Evolutionary conservation across 2,888 invertebrate genomes (phyloP).

Genomic region (Leptura quadrifasciata): DNA sequence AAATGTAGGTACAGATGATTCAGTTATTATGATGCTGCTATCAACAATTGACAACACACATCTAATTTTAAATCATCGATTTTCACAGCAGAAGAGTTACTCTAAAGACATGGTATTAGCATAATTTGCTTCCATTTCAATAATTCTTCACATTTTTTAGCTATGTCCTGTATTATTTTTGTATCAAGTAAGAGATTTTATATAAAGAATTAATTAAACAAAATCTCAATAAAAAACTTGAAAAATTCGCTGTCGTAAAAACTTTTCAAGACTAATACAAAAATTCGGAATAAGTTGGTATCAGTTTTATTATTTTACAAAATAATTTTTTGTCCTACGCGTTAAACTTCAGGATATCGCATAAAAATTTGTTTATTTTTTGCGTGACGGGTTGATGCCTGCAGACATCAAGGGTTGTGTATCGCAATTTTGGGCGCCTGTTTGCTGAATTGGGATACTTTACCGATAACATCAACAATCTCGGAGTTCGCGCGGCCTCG

Average conservation of each 20-base stretch:
- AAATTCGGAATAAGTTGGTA: background rate
- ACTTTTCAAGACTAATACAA: constrained; percentile 5
- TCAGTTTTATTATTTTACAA: constrained; percentile 38
- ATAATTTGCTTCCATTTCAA: too few relatives aligned
- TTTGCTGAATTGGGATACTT: constrained; percentile 70
- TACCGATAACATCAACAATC: constrained; percentile 73
- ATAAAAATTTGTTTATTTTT: constrained; percentile 69
- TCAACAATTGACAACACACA: too few relatives aligned
- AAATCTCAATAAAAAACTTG: background rate
- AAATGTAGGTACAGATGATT: too few relatives aligned
- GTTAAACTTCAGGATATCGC: constrained; percentile 46
- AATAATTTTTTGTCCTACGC: constrained; percentile 32
- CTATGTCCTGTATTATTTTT: too few relatives aligned
- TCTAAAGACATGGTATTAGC: too few relatives aligned
- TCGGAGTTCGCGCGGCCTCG: constrained; percentile 68
- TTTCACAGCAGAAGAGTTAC: too few relatives aligned
- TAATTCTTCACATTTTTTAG: too few relatives aligned
- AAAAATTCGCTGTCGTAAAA: background rate
- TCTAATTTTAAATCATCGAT: too few relatives aligned
- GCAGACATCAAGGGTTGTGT: constrained; percentile 70
- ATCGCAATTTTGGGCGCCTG: constrained; percentile 72
- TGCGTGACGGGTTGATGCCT: constrained; percentile 63
- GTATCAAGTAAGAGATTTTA: too few relatives aligned
- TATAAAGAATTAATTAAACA: background rate
- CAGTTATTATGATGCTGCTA: too few relatives aligned